These are phyloP conservation scores for Caenorhabditis brenneri DNA, from an alignment of 1,140 invertebrate genomes.

Conservation along the genomic window DNA sequence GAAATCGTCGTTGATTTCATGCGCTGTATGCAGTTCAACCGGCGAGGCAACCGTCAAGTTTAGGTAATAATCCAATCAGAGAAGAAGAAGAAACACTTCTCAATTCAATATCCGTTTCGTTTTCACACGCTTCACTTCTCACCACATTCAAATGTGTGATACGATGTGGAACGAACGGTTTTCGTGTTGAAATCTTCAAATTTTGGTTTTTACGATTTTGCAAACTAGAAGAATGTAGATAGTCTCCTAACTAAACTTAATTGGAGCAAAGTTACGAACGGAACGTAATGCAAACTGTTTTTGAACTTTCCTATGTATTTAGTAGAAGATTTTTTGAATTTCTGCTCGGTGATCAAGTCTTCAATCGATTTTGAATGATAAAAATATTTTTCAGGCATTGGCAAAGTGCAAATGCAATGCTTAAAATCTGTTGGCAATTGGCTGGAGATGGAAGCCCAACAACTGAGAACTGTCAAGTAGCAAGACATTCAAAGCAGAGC, in stretches of 20 bases:
- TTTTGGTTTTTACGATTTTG: too few relatives aligned
- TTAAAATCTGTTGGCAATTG: slow-evolving; percentile 35
- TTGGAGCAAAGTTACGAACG: too few relatives aligned
- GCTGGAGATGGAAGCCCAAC: slow-evolving; percentile 3
- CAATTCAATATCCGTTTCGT: slow-evolving; percentile 19
- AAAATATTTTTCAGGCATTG: background rate
- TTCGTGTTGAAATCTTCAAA: background rate
- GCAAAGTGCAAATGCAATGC: slow-evolving; percentile 31
- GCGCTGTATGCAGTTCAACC: slow-evolving; percentile 9
- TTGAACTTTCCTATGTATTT: too few relatives aligned
- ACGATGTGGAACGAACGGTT: background rate
- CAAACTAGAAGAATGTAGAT: too few relatives aligned
- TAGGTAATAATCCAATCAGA: slow-evolving; percentile 11
- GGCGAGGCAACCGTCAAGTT: slow-evolving; percentile 9
- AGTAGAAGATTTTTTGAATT: too few relatives aligned
- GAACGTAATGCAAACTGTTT: too few relatives aligned
- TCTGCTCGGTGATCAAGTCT: too few relatives aligned
- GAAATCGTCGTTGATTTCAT: slow-evolving; percentile 16
- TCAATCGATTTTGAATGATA: background rate
- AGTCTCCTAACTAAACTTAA: too few relatives aligned
- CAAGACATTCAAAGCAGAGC: slow-evolving; percentile 16
- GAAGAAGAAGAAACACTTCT: background rate
- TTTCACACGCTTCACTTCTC: background rate
- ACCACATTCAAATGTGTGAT: background rate
- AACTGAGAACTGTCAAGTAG: slow-evolving; percentile 5